phyloP scores from a whole-genome alignment of 1,140 invertebrate genomes.

The Paracyclopina nana region DNA sequence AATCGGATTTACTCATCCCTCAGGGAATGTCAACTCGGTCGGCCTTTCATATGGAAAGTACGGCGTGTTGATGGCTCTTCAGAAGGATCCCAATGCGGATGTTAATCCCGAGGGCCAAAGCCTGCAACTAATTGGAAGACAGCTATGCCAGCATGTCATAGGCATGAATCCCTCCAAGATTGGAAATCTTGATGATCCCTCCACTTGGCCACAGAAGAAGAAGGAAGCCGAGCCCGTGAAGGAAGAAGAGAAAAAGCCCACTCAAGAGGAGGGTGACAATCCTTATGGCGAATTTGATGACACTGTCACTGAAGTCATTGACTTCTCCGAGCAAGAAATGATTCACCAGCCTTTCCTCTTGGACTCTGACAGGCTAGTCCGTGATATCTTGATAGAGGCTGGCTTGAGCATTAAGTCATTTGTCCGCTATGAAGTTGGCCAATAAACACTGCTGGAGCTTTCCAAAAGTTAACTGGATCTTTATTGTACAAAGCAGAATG shows the following conservation, averaged over 20 bases:
- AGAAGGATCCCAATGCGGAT: background rate
- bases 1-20: background rate
- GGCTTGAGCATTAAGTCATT: background rate
- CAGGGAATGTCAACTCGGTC: background rate
- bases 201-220: background rate
- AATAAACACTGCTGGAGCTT: no score
- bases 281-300: background rate
- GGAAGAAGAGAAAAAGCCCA: background rate
- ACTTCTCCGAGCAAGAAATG: no score
- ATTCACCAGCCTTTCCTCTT: background rate
- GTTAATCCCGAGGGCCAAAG: conserved; percentile 3
- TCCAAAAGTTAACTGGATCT: no score
- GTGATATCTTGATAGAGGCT: background rate
- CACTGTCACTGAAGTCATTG: background rate
- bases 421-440: background rate
- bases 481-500: no score
- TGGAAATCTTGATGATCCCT: background rate
- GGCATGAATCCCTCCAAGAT: background rate
- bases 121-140: no score
- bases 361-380: background rate
- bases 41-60: background rate
- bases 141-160: background rate
- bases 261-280: background rate
- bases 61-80: background rate
- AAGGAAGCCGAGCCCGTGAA: background rate